These are phyloP conservation scores for Gambusia yucatana DNA, from an alignment of 2,797 vertebrate genomes.

Conservation along the genomic window DNA sequence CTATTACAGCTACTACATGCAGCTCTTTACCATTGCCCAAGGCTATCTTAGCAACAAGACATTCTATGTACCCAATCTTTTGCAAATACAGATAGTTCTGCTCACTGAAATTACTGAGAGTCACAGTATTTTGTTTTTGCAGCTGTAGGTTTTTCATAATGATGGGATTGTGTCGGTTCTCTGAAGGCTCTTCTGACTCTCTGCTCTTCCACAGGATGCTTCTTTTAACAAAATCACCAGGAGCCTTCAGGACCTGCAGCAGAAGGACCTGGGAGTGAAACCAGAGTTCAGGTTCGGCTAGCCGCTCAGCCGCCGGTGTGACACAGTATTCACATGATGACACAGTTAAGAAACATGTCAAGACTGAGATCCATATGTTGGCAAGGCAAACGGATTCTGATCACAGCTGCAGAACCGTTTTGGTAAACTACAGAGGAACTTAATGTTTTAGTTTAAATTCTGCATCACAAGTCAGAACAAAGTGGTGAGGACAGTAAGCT, in stretches of 20 bases:
- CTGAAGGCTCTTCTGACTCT: conserved; percentile 8
- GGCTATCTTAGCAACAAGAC: no score
- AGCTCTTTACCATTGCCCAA: no score
- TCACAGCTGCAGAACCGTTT: not conserved
- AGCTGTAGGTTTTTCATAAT: not conserved
- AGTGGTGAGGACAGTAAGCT: no score
- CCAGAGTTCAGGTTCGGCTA: conserved; percentile 93
- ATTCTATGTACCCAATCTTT: no score
- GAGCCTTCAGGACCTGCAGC: conserved; percentile 95
- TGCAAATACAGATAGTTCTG: no score
- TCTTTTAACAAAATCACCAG: conserved; percentile 96
- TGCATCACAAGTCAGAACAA: not conserved
- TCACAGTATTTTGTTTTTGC: not conserved
- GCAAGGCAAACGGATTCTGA: not conserved
- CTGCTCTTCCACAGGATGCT: conserved; percentile 84
- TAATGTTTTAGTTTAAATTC: not conserved
- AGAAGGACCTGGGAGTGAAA: conserved; percentile 94
- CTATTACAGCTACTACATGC: no score
- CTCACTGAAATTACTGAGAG: not conserved
- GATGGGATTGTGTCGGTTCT: not conserved
- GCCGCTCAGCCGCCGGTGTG: not conserved
- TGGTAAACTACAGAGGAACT: not conserved
- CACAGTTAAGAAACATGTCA: not conserved
- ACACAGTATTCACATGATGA: not conserved
- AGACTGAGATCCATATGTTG: not conserved